These are phyloP conservation scores for Xenus cinereus DNA, from an alignment of 2,113 vertebrate species.

Conservation along the genomic window DNA sequence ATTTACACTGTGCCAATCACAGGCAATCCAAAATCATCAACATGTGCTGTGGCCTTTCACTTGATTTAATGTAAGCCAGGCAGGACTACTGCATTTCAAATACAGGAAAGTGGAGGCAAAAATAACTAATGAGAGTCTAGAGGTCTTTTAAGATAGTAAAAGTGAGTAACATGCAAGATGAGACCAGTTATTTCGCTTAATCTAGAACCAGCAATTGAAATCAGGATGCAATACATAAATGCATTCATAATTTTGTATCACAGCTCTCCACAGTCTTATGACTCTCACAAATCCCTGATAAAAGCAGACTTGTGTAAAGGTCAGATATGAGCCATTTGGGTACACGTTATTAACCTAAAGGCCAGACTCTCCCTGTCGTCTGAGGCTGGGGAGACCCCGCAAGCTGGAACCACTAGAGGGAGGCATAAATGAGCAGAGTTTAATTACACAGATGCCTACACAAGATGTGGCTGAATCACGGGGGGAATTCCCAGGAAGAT, in stretches of 20 bases:
- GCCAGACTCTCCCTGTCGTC: not conserved
- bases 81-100: not conserved
- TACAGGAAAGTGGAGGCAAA: not conserved
- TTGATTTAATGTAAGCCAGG: not conserved
- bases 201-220: not conserved
- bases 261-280: rapidly evolving
- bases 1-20: not conserved
- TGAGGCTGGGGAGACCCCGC: not conserved
- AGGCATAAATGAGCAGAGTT: not conserved
- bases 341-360: not conserved
- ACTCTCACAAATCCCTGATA: not conserved
- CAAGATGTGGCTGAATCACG: not conserved
- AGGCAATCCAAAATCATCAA: not conserved
- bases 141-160: not conserved
- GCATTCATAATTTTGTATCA: not conserved
- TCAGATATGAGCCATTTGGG: not conserved
- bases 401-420: not conserved
- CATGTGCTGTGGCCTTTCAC: not conserved
- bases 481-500: not conserved
- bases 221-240: not conserved
- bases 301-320: not conserved
- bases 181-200: not conserved
- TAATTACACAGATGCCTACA: not conserved
- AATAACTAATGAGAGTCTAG: not conserved
- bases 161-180: not conserved